Conservation (phyloP, 2,797 vertebrate genomes). For the Acanthornis magna region DNA sequence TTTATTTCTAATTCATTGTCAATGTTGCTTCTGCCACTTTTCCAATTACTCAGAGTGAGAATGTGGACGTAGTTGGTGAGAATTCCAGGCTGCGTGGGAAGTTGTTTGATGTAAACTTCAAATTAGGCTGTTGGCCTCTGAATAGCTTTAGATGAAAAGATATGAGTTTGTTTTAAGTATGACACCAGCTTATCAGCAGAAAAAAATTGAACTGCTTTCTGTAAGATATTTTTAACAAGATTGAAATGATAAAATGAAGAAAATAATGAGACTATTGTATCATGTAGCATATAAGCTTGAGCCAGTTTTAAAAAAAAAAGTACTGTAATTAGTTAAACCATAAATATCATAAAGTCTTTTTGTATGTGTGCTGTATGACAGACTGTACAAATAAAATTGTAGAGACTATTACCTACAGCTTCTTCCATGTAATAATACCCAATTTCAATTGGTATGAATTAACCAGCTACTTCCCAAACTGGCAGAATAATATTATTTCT, state of each 20-base stretch:
- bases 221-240: not conserved
- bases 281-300: not conserved
- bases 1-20: not conserved
- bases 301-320: not conserved
- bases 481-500: slow-evolving; percentile 25
- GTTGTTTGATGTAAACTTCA: not conserved
- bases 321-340: not conserved
- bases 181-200: not conserved
- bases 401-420: not conserved
- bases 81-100: not conserved
- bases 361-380: not conserved
- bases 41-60: not conserved
- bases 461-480: not conserved
- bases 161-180: not conserved
- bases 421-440: not conserved
- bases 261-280: not conserved
- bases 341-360: not conserved
- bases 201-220: not conserved
- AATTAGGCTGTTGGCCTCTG: not conserved
- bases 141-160: not conserved
- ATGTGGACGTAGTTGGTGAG: accelerated
- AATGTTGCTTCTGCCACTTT: not conserved
- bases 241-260: not conserved
- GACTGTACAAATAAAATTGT: not conserved
- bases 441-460: not conserved